phyloP scores from a whole-genome alignment of 1,140 invertebrate species.

The Triops longicaudatus region DNA sequence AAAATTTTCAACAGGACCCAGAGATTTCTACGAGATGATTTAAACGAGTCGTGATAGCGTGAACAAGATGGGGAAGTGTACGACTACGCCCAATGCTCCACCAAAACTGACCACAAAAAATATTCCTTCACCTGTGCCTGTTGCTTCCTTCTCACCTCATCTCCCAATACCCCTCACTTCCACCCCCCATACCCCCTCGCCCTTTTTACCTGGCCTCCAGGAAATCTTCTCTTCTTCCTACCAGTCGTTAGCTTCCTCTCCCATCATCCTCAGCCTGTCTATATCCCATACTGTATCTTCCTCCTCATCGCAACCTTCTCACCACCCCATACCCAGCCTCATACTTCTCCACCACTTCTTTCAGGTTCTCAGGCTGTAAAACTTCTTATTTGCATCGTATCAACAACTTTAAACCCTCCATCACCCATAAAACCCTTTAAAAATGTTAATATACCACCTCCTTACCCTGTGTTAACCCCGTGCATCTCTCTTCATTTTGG shows the following conservation, averaged over 20 bases:
- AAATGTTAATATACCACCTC: too few species aligned
- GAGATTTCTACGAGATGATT: background rate
- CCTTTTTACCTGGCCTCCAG: background rate
- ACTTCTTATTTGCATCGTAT: constrained; percentile 11
- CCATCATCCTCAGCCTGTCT: constrained; percentile 3
- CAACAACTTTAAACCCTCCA: background rate
- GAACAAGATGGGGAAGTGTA: background rate
- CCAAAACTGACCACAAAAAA: constrained; percentile 24
- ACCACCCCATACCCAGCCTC: background rate
- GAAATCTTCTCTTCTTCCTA: constrained; percentile 2
- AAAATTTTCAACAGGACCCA: too few species aligned
- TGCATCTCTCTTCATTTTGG: too few species aligned
- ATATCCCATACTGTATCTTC: constrained; percentile 18
- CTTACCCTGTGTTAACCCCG: too few species aligned
- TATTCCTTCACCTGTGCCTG: constrained; percentile 15
- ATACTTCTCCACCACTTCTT: background rate
- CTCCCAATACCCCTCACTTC: background rate
- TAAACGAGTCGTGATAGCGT: background rate
- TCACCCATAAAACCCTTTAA: too few species aligned
- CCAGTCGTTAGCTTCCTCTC: constrained; percentile 1
- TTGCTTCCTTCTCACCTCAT: background rate
- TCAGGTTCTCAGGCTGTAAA: background rate
- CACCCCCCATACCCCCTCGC: background rate
- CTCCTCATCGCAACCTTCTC: background rate
- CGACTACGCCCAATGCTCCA: constrained; percentile 21